A percentile compares a stretch with the other conserved stretches of the same genome.
Conservation (phyloP, 2,888 invertebrate species). For the Pandemis cinnamomeana region DNA sequence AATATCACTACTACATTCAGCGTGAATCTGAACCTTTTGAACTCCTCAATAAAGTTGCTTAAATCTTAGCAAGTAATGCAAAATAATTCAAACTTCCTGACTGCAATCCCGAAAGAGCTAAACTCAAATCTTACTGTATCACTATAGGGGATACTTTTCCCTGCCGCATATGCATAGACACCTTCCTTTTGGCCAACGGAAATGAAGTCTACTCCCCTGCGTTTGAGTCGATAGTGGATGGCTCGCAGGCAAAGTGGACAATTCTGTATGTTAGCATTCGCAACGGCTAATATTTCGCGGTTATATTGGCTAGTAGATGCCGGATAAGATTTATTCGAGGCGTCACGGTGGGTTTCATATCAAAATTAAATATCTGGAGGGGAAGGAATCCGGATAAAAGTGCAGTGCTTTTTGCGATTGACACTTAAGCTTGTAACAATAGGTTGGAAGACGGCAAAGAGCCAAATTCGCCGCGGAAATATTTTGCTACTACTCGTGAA, state of each 20-base stretch:
- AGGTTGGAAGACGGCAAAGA: background rate
- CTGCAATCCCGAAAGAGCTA: constrained; percentile 48
- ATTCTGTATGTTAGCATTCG: constrained; percentile 73
- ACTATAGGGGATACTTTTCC: constrained; percentile 54
- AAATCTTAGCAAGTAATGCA: constrained; percentile 42
- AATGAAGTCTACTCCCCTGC: constrained; percentile 44
- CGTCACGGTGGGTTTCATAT: constrained; percentile 77
- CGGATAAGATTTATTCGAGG: constrained; percentile 77
- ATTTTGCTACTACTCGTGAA: background rate
- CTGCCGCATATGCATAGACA: constrained; percentile 49
- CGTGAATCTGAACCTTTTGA: constrained; percentile 45
- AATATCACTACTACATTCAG: constrained; percentile 44
- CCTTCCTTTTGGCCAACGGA: constrained; percentile 37
- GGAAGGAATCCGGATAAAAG: constrained; percentile 55
- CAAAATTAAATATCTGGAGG: constrained; percentile 81
- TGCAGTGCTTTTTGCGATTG: constrained; percentile 46
- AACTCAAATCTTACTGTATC: constrained; percentile 53
- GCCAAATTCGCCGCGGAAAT: background rate
- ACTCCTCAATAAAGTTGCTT: constrained; percentile 5
- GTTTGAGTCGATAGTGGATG: constrained; percentile 47
- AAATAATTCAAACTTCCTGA: constrained; percentile 45
- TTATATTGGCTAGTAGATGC: constrained; percentile 78
- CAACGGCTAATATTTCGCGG: constrained; percentile 80
- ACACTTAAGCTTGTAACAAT: constrained; percentile 21
- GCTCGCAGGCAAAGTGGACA: constrained; percentile 38